A percentile compares a stretch with the other conserved stretches of the same genome.
phyloP scores from a whole-genome alignment of 2,113 vertebrate genomes.

The Crotalus tigris region DNA sequence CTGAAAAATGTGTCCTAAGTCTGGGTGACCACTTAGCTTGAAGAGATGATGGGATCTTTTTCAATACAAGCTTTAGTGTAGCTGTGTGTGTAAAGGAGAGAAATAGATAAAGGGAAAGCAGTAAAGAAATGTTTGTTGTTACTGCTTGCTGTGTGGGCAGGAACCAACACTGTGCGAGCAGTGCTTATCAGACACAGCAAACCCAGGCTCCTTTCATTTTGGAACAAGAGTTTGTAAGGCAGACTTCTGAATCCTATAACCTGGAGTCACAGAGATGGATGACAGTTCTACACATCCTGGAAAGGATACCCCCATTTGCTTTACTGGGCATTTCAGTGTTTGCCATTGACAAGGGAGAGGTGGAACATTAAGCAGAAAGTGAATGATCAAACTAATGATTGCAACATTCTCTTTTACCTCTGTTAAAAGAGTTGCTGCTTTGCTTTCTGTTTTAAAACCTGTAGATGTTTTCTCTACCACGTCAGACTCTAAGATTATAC shows the following conservation, averaged over 20 bases:
- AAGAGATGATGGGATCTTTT: neutral
- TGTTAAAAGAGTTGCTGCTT: neutral
- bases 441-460: neutral
- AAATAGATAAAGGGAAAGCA: neutral
- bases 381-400: neutral
- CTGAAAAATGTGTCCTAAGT: neutral
- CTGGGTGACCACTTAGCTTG: neutral
- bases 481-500: neutral
- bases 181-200: neutral
- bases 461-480: neutral
- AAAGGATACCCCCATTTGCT: neutral
- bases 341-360: neutral
- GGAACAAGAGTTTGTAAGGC: neutral
- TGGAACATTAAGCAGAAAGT: neutral
- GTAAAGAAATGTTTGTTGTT: neutral
- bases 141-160: neutral
- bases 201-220: neutral
- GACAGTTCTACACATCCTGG: neutral
- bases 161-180: neutral
- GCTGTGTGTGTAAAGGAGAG: neutral
- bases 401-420: neutral
- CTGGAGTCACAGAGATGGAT: neutral
- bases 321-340: neutral
- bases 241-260: neutral
- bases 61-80: neutral